Percentiles rank a stretch among this genome's conserved stretches.
Evolutionary conservation across 2,113 vertebrate species (phyloP).

Genomic region (Psittacus erithacus): DNA sequence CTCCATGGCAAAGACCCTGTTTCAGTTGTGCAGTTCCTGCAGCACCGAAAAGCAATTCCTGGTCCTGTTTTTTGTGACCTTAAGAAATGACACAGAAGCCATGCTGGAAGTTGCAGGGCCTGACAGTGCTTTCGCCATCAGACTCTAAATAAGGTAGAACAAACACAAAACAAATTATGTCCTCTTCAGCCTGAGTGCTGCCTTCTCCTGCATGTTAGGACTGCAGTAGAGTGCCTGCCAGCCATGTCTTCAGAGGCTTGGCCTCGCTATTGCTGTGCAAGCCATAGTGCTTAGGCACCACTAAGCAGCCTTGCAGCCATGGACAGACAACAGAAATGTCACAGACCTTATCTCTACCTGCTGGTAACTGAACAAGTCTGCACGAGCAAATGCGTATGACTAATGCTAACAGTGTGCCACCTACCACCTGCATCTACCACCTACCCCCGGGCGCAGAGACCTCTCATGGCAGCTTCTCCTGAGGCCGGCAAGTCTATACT

Average conservation of each 20-base stretch:
- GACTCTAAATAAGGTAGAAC: not conserved
- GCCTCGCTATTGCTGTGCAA: fast-evolving
- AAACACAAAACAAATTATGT: not conserved
- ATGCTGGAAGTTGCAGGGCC: not conserved
- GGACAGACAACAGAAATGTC: fast-evolving
- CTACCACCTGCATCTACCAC: not conserved
- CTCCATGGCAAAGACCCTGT: not conserved
- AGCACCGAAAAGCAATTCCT: not conserved
- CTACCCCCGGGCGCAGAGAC: fast-evolving
- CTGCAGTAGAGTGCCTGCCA: not conserved
- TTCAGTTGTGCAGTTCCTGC: fast-evolving
- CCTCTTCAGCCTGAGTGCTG: not conserved
- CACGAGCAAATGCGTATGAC: not conserved
- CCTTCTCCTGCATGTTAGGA: not conserved
- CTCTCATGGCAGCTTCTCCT: not conserved
- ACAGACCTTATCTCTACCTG: too few species aligned
- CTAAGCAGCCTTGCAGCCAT: not conserved
- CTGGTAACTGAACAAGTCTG: fast-evolving
- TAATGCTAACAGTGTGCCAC: not conserved
- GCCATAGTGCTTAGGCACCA: fast-evolving
- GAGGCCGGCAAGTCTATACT: not conserved
- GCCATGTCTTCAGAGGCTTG: not conserved
- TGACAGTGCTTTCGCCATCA: not conserved
- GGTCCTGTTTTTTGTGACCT: not conserved
- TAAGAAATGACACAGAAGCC: not conserved